Percentiles rank a stretch among this genome's conserved stretches.
Conservation (phyloP, 92 coral and sea anemone species). For the Zoanthus gigantus region DNA sequence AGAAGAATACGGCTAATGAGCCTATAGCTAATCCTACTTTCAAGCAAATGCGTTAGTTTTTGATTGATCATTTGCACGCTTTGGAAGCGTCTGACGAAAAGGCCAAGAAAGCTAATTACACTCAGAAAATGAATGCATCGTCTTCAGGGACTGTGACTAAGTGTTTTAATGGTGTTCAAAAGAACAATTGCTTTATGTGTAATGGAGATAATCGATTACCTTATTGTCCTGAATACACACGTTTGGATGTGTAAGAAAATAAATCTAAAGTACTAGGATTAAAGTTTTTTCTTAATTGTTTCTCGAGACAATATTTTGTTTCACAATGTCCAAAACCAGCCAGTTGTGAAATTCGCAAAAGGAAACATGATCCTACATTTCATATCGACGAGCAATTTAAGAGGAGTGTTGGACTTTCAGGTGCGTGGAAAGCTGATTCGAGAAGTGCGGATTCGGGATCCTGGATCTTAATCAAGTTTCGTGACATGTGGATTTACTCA, state of each 20-base stretch:
- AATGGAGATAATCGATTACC: conserved; percentile 24
- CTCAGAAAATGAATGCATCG: conserved; percentile 21
- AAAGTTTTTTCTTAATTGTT: conserved; percentile 13
- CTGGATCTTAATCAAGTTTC: conserved; percentile 48
- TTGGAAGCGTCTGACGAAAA: conserved; percentile 18
- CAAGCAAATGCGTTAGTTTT: neutral
- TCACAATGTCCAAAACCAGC: conserved; percentile 17
- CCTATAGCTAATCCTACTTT: conserved; percentile 11
- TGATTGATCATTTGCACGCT: conserved; percentile 14
- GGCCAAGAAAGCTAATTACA: conserved; percentile 9
- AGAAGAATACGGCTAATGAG: conserved; percentile 18
- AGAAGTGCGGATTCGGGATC: conserved; percentile 16
- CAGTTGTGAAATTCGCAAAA: conserved; percentile 20
- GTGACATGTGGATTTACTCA: conserved; percentile 45
- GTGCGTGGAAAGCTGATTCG: conserved; percentile 11
- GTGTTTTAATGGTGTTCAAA: conserved; percentile 17
- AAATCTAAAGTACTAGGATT: neutral
- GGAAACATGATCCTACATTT: conserved; percentile 13
- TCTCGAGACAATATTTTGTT: conserved; percentile 16
- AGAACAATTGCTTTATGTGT: conserved; percentile 20
- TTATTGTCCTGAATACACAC: conserved; percentile 21
- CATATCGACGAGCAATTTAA: conserved; percentile 20
- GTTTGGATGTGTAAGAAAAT: conserved; percentile 23
- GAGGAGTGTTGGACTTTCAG: conserved; percentile 3
- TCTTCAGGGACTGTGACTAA: conserved; percentile 14